Evolutionary conservation across 2,797 vertebrate genomes (phyloP).

Genomic region (Chlorospingus semifuscus): DNA sequence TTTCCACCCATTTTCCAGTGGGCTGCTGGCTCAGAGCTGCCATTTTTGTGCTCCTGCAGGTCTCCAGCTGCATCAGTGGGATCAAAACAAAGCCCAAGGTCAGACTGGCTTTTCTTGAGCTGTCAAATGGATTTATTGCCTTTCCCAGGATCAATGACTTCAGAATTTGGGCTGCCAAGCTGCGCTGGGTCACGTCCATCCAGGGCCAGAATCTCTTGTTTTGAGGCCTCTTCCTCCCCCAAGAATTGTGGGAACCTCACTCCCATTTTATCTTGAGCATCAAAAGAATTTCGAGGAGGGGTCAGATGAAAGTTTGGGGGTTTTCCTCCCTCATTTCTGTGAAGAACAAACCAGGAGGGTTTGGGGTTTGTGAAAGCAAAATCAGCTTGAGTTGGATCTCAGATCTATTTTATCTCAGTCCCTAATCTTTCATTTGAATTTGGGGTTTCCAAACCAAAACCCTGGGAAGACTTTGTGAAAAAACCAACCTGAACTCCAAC

Average conservation of each 20-base stretch:
- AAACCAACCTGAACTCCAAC: constrained; percentile 31
- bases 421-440: constrained; percentile 48
- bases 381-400: neutral
- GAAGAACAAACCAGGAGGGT: constrained; percentile 28
- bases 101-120: neutral
- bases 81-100: constrained; percentile 7
- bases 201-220: neutral
- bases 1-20: neutral
- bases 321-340: constrained; percentile 16
- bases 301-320: constrained; percentile 52
- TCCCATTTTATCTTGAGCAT: constrained; percentile 33
- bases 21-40: neutral
- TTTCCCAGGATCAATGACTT: constrained; percentile 23
- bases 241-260: neutral
- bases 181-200: neutral
- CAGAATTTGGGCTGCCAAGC: constrained; percentile 16
- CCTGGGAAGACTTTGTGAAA: constrained; percentile 8
- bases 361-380: constrained; percentile 36
- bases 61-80: constrained; percentile 27
- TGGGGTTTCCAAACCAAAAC: constrained; percentile 62
- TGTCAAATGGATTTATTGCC: constrained; percentile 52
- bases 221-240: neutral
- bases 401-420: constrained; percentile 58
- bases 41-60: neutral
- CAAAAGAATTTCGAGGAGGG: constrained; percentile 47